Evolutionary conservation across 2,113 vertebrate species (phyloP), one percentile per base, ranked within the genome.

Genomic region (Zosterops lateralis): DNA sequence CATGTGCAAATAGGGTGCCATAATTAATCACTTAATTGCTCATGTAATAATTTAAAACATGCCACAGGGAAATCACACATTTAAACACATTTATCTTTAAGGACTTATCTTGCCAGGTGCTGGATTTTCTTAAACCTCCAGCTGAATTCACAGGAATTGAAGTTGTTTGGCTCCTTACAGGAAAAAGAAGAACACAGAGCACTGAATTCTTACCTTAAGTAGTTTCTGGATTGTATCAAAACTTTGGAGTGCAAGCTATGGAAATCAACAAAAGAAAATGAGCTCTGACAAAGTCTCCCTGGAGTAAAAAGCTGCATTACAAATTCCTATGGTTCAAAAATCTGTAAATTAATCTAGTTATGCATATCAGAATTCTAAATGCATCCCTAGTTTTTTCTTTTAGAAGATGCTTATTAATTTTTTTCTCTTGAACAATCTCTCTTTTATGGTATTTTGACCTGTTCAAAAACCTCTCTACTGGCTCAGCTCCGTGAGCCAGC

Each of bases 161-260:
- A 68, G 42, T 5, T 50, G 40, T 25, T 93, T 7, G 67, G 60
- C 32, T 19, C 22, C 40, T 45, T 8, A 57, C 22, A 94, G 15
- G 8, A 80, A 24, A 6, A 48, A 83, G 32, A 70, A 89, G 10
- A 74, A n/a, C 20, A 76, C 3, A 60, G 4, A 40, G 26, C 85
- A 64, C 0, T 17, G 31, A 75, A 44, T 68, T 50, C 97, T 98
- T 97, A 99, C 98, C 98, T 98, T 99, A 18, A 99, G 96, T 44
- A 99, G 98, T 77, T 99, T 99, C 98, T 99, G 99, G 91, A 99
- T 93, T 29, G 97, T 99, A 66, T 98, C 97, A 94, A 99, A 99
- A 92, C 98, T 99, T 82, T 99, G 99, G 56, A 98, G 97, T 17
- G 98, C 99, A 58, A 99, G 97, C 99, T 99, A 53, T 13, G 66